Conservation (phyloP, 2,113 vertebrate species). For the Emydura subglobosa region DNA sequence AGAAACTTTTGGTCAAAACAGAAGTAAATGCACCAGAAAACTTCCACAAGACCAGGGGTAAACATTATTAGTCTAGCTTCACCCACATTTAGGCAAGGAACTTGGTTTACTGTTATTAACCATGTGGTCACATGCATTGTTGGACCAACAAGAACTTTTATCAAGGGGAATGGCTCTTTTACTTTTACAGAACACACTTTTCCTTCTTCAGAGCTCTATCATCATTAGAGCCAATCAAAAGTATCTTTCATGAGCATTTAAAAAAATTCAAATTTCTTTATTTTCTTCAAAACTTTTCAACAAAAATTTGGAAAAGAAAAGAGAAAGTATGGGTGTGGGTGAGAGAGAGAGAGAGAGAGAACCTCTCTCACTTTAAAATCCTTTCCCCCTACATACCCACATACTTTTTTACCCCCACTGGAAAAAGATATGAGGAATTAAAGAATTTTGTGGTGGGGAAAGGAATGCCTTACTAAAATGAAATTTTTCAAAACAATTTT, state of each 20-base stretch:
- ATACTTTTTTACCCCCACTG: not conserved
- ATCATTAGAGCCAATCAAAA: not conserved
- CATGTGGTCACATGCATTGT: not conserved
- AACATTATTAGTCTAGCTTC: not conserved
- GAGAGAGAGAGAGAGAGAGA: not conserved
- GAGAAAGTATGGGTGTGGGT: not conserved
- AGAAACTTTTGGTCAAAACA: not conserved
- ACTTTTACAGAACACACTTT: not conserved
- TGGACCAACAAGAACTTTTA: not conserved
- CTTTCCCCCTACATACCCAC: not conserved
- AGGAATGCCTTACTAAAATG: too few relatives aligned
- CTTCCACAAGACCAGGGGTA: not conserved
- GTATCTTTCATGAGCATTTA: not conserved
- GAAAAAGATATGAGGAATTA: not conserved
- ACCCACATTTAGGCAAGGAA: not conserved
- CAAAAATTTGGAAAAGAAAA: not conserved
- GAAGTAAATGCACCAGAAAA: not conserved
- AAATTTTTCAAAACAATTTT: not conserved
- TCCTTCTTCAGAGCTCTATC: not conserved
- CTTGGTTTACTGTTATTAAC: not conserved
- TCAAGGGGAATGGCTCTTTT: not conserved
- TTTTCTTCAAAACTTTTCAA: not conserved
- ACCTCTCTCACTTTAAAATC: slow-evolving; percentile 25
- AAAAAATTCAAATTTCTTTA: not conserved
- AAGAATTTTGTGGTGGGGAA: not conserved